Evolutionary conservation across 2,888 invertebrate species (phyloP).

Genomic region (Hydropsyche betteni): DNA sequence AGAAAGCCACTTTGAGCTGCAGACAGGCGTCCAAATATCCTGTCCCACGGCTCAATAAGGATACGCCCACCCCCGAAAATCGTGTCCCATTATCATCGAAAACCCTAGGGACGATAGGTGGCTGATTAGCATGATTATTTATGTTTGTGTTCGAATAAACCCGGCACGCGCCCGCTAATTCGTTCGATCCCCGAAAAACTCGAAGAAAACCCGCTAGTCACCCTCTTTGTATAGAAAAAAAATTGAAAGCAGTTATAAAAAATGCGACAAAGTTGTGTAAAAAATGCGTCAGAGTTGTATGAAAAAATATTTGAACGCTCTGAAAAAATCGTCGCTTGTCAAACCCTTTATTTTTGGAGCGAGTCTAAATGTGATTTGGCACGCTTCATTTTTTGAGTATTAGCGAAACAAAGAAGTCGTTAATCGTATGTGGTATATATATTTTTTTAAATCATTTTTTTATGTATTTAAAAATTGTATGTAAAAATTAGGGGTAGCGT

Average conservation of each 20-base stretch:
- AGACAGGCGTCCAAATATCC: conserved; percentile 6
- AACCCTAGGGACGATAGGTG: conserved; percentile 7
- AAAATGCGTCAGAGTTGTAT: too few relatives aligned
- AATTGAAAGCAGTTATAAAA: too few relatives aligned
- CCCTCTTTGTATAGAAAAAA: too few relatives aligned
- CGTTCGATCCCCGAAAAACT: conserved; percentile 8
- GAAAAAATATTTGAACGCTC: too few relatives aligned
- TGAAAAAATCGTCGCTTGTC: not conserved
- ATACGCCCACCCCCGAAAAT: not conserved
- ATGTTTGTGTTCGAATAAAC: conserved; percentile 48
- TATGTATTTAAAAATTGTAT: too few relatives aligned
- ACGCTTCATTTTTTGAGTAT: conserved; percentile 18
- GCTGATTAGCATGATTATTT: conserved; percentile 50
- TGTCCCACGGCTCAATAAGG: conserved; percentile 25
- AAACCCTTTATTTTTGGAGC: not conserved
- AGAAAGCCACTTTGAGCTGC: not conserved
- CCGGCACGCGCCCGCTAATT: conserved; percentile 23
- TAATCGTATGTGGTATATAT: not conserved
- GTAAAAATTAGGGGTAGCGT: too few relatives aligned
- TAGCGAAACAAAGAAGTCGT: not conserved
- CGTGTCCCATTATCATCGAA: not conserved
- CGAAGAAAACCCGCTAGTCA: conserved; percentile 14
- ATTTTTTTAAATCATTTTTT: too few relatives aligned
- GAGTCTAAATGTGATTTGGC: not conserved
- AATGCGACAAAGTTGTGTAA: too few relatives aligned